These are phyloP conservation scores for Romanogobio albipinnatus DNA, from an alignment of 2,113 vertebrate species.

Conservation along the genomic window DNA sequence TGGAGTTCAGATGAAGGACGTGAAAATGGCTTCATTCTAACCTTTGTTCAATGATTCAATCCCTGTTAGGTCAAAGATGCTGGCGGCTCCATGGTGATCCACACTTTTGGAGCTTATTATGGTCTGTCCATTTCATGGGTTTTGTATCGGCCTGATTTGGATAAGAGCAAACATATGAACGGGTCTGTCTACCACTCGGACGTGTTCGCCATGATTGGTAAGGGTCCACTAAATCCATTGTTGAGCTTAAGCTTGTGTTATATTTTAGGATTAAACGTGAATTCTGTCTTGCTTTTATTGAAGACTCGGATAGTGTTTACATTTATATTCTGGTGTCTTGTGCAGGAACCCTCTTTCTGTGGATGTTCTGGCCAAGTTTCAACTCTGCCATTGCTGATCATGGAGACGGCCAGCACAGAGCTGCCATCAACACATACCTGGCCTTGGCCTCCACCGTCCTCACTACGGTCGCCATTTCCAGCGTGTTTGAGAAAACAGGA, in stretches of 20 bases:
- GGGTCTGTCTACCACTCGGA: slow-evolving; percentile 88
- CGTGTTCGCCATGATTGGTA: slow-evolving; percentile 95
- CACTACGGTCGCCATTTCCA: slow-evolving; percentile 87
- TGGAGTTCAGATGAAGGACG: neutral
- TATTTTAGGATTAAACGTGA: neutral
- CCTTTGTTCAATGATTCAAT: neutral
- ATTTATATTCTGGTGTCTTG: neutral
- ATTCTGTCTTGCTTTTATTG: neutral
- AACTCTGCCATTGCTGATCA: slow-evolving; percentile 89
- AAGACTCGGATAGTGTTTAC: neutral
- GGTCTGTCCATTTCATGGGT: slow-evolving; percentile 89
- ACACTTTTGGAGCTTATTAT: slow-evolving; percentile 94
- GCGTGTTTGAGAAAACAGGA: slow-evolving; percentile 86
- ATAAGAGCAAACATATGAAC: slow-evolving; percentile 82
- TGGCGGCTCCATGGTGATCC: slow-evolving; percentile 97
- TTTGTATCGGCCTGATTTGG: slow-evolving; percentile 88
- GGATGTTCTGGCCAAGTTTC: slow-evolving; percentile 99
- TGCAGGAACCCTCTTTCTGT: slow-evolving; percentile 91
- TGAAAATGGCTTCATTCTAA: neutral
- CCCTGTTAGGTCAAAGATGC: slow-evolving; percentile 86
- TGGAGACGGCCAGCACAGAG: slow-evolving; percentile 91
- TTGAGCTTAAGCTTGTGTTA: neutral
- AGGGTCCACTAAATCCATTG: slow-evolving; percentile 36
- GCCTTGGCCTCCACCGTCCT: slow-evolving; percentile 88
- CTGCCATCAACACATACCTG: slow-evolving; percentile 94